phyloP scores from a whole-genome alignment of 2,888 invertebrate species.

The Drosophila meridiana region DNA sequence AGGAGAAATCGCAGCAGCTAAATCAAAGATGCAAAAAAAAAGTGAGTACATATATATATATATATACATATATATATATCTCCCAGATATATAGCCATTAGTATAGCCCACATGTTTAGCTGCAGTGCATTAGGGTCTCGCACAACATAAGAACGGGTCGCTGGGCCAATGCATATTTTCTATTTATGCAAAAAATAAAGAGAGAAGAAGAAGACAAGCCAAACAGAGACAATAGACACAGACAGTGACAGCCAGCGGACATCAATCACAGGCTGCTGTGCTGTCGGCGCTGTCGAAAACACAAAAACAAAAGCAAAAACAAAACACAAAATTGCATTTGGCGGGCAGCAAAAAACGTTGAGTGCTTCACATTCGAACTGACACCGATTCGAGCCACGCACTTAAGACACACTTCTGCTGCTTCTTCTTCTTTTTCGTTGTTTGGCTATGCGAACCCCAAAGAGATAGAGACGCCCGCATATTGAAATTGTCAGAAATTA shows the following conservation, averaged over 20 bases:
- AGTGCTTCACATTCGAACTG: slow-evolving; percentile 3
- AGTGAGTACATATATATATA: not conserved
- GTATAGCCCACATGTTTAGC: not conserved
- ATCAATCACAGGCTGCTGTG: slow-evolving; percentile 40
- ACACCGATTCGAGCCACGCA: slow-evolving; percentile 10
- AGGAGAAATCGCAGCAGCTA: slow-evolving; percentile 34
- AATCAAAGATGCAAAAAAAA: slow-evolving; percentile 6
- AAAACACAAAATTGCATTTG: slow-evolving; percentile 19
- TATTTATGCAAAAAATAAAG: not conserved
- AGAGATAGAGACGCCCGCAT: not conserved
- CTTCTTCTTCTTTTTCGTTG: not conserved
- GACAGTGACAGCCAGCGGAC: slow-evolving; percentile 15
- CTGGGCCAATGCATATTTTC: slow-evolving; percentile 23
- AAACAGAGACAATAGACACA: slow-evolving; percentile 30
- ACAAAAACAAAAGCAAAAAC: not conserved
- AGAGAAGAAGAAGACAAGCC: not conserved
- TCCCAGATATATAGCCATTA: not conserved
- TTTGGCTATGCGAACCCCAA: not conserved
- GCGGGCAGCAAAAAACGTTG: slow-evolving; percentile 17
- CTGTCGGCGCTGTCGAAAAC: not conserved
- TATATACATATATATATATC: not conserved
- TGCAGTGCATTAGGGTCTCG: slow-evolving; percentile 1
- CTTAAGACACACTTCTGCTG: not conserved
- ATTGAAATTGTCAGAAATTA: slow-evolving; percentile 7
- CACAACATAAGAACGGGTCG: slow-evolving; percentile 28